Evolutionary conservation across 2,888 invertebrate species (phyloP), one percentile per base, ranked within the genome.

Genomic region (Ectropis crepuscularia): DNA sequence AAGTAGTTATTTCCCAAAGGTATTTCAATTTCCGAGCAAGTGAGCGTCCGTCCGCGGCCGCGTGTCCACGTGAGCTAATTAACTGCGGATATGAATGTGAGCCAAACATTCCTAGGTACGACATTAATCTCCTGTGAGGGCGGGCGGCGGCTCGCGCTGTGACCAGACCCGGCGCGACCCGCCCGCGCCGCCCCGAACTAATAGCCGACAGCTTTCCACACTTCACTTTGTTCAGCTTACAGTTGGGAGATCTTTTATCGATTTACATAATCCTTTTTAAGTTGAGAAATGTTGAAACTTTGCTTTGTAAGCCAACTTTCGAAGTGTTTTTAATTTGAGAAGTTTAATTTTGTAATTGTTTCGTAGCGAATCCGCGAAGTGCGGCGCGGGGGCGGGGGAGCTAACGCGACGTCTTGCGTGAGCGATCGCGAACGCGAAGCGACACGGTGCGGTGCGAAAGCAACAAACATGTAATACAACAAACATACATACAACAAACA

Each of bases 131-230:
- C 36, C 10, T 55, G n/a, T n/a, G n/a, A 60, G 60, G 53, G 60
- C 60, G 64, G 60, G 64, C 60, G 64, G 60, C 60, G 64, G 60
- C n/a, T 63, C 11, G 42, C 5, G 28, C 60, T 51, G 49, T 64
- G 60, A 64, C n/a, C n/a, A 42, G n/a, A 55, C 10, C 47, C 16
- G 46, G 16, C 16, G 16, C 16, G 16, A 4, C 1, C 16, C 4
- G 16, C 16, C 16, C 16, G 16, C 16, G 55, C 64, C 55, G 55
- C 42, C 43, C 8, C 38, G 43, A 55, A 57, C 60, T 64, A 64
- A 64, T 64, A 64, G 59, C 59, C 57, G 12, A n/a, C 57, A 37
- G 48, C 41, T 28, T 62, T 50, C 38, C 11, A 42, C 57, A 53
- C 53, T 57, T 45, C 42, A 50, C 50, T 59, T 55, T 55, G 47